A percentile compares a stretch with the other conserved stretches of the same genome.
Evolutionary conservation across 2,888 invertebrate species (phyloP).

Genomic region (Nomada lathburiana): DNA sequence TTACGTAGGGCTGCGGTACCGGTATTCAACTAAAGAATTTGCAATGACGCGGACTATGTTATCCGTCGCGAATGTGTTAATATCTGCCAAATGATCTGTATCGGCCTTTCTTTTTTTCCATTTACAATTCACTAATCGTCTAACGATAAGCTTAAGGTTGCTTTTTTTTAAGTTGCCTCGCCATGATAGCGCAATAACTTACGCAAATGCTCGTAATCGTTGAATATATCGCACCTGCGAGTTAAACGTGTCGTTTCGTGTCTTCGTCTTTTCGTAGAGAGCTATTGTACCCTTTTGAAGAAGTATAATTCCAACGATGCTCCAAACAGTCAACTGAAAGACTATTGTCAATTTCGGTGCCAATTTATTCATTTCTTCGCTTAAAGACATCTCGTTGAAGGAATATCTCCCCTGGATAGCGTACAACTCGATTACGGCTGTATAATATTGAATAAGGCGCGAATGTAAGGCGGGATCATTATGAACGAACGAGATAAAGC

Average conservation of each 20-base stretch:
- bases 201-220: slow-evolving; percentile 19
- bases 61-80: too few relatives aligned
- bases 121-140: too few relatives aligned
- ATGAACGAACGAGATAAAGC: not conserved
- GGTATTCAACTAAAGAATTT: too few relatives aligned
- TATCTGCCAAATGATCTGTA: too few relatives aligned
- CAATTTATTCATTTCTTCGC: slow-evolving; percentile 75
- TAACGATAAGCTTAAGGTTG: too few relatives aligned
- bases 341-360: slow-evolving; percentile 76
- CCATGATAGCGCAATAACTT: too few relatives aligned
- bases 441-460: slow-evolving; percentile 27
- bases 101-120: too few relatives aligned
- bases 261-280: slow-evolving; percentile 50
- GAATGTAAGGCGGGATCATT: not conserved
- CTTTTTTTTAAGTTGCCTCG: too few relatives aligned
- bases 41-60: too few relatives aligned
- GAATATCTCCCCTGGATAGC: slow-evolving; percentile 7
- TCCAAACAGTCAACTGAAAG: slow-evolving; percentile 77
- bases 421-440: slow-evolving; percentile 9
- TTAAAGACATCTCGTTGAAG: slow-evolving; percentile 68
- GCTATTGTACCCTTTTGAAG: slow-evolving; percentile 77
- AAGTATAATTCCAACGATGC: slow-evolving; percentile 76
- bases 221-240: slow-evolving; percentile 48
- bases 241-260: slow-evolving; percentile 35
- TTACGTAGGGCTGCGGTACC: too few relatives aligned